Percentiles rank a stretch among this genome's conserved stretches.
These are phyloP conservation scores for Molanna angustata DNA, from an alignment of 2,888 invertebrate genomes.

Conservation along the genomic window DNA sequence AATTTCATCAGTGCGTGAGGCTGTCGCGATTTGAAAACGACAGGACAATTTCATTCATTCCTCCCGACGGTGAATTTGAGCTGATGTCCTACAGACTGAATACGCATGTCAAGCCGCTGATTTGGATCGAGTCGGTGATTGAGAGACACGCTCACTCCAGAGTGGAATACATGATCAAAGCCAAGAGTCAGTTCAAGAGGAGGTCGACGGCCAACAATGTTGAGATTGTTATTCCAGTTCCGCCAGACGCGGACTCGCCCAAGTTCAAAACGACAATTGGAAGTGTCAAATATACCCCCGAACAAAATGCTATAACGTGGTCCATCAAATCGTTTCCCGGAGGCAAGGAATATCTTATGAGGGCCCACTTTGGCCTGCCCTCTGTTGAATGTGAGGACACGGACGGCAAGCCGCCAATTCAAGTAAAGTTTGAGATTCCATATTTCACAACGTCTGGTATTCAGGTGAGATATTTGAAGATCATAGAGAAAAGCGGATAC, in stretches of 20 bases:
- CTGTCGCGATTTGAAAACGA: constrained; percentile 97
- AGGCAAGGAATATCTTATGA: constrained; percentile 97
- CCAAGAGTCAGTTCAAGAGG: constrained; percentile 96
- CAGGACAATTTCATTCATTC: constrained; percentile 96
- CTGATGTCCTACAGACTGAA: constrained; percentile 97
- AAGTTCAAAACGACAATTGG: constrained; percentile 98
- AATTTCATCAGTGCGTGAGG: constrained; percentile 98
- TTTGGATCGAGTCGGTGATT: constrained; percentile 99
- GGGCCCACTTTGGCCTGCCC: constrained; percentile 96
- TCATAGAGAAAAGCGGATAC: constrained; percentile 98
- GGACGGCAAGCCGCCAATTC: constrained; percentile 96
- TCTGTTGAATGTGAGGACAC: constrained; percentile 92
- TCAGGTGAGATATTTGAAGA: constrained; percentile 94
- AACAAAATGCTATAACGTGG: constrained; percentile 96
- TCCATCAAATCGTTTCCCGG: constrained; percentile 97
- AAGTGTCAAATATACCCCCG: constrained; percentile 95
- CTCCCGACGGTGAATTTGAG: constrained; percentile 99
- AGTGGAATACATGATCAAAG: constrained; percentile 99
- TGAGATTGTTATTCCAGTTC: constrained; percentile 94
- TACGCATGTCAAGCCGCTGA: constrained; percentile 95
- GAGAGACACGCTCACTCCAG: constrained; percentile 96
- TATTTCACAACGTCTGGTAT: constrained; percentile 99
- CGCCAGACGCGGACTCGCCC: constrained; percentile 96
- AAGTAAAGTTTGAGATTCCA: constrained; percentile 98
- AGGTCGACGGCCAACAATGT: constrained; percentile 98